Percentiles rank a stretch among this genome's conserved stretches.
These are phyloP conservation scores for Watsonalla binaria DNA, from an alignment of 2,888 invertebrate species.

Conservation along the genomic window DNA sequence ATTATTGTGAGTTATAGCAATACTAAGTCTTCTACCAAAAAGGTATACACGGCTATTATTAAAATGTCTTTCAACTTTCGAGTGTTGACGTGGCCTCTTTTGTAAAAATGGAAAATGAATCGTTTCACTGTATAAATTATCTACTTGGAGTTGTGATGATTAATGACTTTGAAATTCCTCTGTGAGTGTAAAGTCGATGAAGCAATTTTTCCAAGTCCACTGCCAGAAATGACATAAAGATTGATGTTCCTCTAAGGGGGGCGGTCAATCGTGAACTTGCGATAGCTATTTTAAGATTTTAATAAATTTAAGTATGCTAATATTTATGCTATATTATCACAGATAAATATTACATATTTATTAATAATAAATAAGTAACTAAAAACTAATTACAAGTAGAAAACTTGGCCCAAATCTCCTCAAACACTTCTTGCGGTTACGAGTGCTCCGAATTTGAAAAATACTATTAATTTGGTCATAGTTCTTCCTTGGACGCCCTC, in stretches of 20 bases:
- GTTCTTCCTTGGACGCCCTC: too few species aligned
- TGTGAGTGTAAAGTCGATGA: conserved; percentile 62
- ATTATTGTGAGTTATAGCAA: neutral
- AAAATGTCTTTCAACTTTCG: conserved; percentile 6
- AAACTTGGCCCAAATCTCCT: too few species aligned
- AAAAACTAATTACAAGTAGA: too few species aligned
- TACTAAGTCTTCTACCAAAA: neutral
- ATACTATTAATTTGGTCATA: too few species aligned
- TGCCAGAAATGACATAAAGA: conserved; percentile 65
- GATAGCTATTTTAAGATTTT: conserved; percentile 23
- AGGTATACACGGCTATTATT: conserved; percentile 10
- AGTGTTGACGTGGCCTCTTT: conserved; percentile 17
- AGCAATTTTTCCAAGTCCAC: conserved; percentile 68
- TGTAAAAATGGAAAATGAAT: conserved; percentile 37
- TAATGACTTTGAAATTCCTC: conserved; percentile 62
- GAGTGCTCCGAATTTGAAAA: too few species aligned
- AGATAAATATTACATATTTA: too few species aligned
- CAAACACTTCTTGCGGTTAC: too few species aligned
- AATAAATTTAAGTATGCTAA: neutral
- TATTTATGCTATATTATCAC: too few species aligned
- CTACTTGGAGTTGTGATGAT: conserved; percentile 46
- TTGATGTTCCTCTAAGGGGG: conserved; percentile 46
- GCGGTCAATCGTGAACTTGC: conserved; percentile 36
- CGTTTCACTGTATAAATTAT: conserved; percentile 49
- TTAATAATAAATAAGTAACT: too few species aligned